Base-by-base conservation (phyloP, 2,888 invertebrate species). In the Sclerodermus sp. region DNA sequence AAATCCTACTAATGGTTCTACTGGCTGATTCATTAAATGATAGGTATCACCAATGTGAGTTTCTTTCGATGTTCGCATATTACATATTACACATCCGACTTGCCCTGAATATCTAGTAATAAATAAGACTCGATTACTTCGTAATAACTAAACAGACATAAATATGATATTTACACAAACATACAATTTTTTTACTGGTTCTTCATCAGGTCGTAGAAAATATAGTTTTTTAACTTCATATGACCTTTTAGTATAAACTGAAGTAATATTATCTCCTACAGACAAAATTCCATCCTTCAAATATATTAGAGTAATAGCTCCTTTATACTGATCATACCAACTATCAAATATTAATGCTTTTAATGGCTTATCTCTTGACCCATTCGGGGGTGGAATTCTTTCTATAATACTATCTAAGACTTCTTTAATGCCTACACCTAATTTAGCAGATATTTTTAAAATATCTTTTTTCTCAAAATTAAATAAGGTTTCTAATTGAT, bases 321-420 rank as follows among this genome's bases (percentile, higher is more conserved):
- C 95, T 71, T 89, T 86, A 71, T 90, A 95, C 60, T 85, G 87
- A 74, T 97, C 93, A 79, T 88, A 96, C 90, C 93, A 95, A 48
- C 93, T 93, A 73, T 98, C 98, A 79, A 96, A 96, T 49, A 96
- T 81, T 38, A 97, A 80, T 0, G 91, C 93, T 74, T 87, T 86
- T 51, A 96, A 87, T 23, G 87, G 81, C 0, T 81, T 82, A 17
- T 82, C 73, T 45, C 84, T 78, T 55, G 83, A 73, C 0, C 84
- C 87, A 30, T 77, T 67, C 0, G 93, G 93, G 39, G 88, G 83
- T 16, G 95, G 95, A 67, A 96, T 84, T 71, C 82, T 82, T 57
- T 88, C 84, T 38, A 97, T 85, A 12, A 98, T 83, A 39, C 88
- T 85, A 70, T 90, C 82, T 47, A 98, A 73, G 15, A 98, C 82